These are phyloP conservation scores for Ephydatia muelleri DNA, from an alignment of 37 sponge, comb jelly and placozoan genomes.

Conservation along the genomic window DNA sequence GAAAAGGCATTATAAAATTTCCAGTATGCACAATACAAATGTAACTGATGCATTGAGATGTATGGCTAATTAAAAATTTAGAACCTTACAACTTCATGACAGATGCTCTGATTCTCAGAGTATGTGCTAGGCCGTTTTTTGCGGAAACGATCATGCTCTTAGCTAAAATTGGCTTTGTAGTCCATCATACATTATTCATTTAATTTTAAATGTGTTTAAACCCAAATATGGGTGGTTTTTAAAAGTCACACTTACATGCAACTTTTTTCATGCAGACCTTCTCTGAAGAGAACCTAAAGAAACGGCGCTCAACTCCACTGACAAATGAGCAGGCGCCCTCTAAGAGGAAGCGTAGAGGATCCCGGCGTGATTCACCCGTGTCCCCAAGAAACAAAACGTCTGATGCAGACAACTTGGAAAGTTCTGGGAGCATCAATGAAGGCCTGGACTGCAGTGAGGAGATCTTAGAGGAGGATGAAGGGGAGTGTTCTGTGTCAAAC, in stretches of 20 bases:
- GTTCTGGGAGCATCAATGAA: neutral
- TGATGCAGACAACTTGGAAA: neutral
- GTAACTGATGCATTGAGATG: neutral
- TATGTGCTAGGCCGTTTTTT: no score
- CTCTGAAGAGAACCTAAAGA: neutral
- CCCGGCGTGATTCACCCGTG: neutral
- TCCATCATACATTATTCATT: no score
- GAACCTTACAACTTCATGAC: no score
- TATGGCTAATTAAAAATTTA: neutral
- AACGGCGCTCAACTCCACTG: neutral
- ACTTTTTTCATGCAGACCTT: neutral
- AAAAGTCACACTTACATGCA: no score
- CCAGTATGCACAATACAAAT: no score
- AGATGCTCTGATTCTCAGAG: no score
- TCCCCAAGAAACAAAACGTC: neutral
- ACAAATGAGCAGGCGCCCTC: neutral
- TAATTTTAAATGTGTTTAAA: no score
- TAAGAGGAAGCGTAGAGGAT: neutral
- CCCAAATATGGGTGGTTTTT: no score
- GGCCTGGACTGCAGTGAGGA: slow-evolving; percentile 47
- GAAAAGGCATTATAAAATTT: no score
- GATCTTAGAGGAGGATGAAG: slow-evolving; percentile 53
- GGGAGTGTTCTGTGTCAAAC: slow-evolving; percentile 60
- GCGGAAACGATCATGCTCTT: no score
- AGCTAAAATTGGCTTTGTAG: no score